Conservation (phyloP, 2,888 invertebrate species). For the Lampropteryx suffumata region DNA sequence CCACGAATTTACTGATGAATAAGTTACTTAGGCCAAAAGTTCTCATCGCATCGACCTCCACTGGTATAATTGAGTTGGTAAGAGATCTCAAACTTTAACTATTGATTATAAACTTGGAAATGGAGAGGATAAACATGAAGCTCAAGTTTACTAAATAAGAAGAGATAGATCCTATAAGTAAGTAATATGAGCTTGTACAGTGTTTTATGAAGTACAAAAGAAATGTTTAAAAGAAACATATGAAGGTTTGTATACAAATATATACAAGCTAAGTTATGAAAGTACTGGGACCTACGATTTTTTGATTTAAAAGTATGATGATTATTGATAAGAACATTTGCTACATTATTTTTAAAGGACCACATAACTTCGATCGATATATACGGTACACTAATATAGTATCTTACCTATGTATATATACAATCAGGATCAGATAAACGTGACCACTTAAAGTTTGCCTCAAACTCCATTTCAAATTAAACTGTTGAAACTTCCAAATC, state of each 20-base stretch:
- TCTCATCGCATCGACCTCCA: slow-evolving; percentile 41
- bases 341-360: no score
- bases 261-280: no score
- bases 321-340: no score
- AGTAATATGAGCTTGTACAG: no score
- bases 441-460: slow-evolving; percentile 47
- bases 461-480: slow-evolving; percentile 55
- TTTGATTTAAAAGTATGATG: no score
- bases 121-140: slow-evolving; percentile 33
- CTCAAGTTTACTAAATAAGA: slow-evolving; percentile 22
- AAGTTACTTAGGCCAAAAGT: slow-evolving; percentile 50
- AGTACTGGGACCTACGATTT: no score
- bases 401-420: not conserved
- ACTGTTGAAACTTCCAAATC: slow-evolving; percentile 56
- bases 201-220: no score
- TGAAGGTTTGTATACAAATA: no score
- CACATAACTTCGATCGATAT: no score
- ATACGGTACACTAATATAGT: slow-evolving; percentile 7
- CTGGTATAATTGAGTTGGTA: slow-evolving; percentile 52
- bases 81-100: slow-evolving; percentile 48
- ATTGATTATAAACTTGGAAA: slow-evolving; percentile 51
- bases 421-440: slow-evolving; percentile 43
- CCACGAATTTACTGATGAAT: slow-evolving; percentile 47
- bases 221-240: no score
- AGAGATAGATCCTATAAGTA: no score